Conservation (phyloP, 2,797 vertebrate genomes). For the Helostoma temminkii region DNA sequence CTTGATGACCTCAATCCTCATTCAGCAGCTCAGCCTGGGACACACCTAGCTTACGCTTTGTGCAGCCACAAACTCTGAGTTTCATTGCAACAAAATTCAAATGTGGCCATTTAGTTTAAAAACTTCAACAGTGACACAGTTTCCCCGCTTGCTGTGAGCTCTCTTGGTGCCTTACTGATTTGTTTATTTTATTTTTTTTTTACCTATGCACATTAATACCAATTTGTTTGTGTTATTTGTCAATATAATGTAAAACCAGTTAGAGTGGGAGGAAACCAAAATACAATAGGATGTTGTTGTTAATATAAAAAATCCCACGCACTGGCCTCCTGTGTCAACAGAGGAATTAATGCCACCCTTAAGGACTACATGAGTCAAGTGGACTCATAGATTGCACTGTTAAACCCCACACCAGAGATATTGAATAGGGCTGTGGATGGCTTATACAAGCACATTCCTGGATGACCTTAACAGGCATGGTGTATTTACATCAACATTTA, state of each 20-base stretch:
- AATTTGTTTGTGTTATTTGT: slow-evolving; percentile 4
- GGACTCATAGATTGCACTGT: slow-evolving; percentile 35
- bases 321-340: slow-evolving; percentile 38
- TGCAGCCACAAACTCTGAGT: slow-evolving; percentile 8
- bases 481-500: neutral
- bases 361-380: slow-evolving; percentile 12
- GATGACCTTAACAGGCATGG: neutral
- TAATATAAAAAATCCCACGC: slow-evolving; percentile 20
- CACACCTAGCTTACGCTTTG: slow-evolving; percentile 20
- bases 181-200: neutral
- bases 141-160: too few relatives aligned
- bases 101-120: too few relatives aligned
- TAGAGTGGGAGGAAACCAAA: neutral
- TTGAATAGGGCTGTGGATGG: slow-evolving; percentile 11
- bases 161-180: neutral
- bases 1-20: slow-evolving; percentile 46
- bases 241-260: slow-evolving; percentile 1
- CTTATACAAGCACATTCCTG: slow-evolving; percentile 3
- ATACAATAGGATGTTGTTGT: slow-evolving; percentile 8
- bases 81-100: slow-evolving; percentile 4
- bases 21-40: slow-evolving; percentile 24
- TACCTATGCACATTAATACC: neutral
- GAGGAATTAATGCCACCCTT: slow-evolving; percentile 12
- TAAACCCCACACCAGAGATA: slow-evolving; percentile 16
- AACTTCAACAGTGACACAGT: too few relatives aligned